Base-by-base conservation (phyloP, 2,797 vertebrate genomes). In the Octomys mimax region DNA sequence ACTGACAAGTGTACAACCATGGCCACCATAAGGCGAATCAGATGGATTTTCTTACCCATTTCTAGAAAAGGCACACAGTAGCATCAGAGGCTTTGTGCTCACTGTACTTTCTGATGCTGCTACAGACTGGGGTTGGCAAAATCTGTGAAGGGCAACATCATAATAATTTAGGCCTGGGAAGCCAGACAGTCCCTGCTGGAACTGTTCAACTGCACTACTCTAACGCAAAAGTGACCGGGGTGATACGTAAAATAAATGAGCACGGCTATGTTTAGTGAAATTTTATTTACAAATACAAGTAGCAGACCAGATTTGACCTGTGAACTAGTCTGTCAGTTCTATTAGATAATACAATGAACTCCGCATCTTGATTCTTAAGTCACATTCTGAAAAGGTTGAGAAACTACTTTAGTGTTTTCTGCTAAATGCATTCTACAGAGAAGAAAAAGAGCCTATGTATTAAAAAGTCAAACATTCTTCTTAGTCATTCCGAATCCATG, bases 321-420 rank as follows among this genome's bases (percentile, higher is more conserved):
- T 70, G 12, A 83, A 21, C 28, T 49, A 68, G 9, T 64, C 46
- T 84, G 24, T 46, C 46, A 39, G 49, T 0, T 10, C 36, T 93
- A 2, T 54, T 66, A 46, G 16, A 85, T 70, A 93, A 83, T 64
- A 79, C 89, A 31, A n/a, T 10, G 36, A 89, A 95, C 24, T 59
- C 42, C 82, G 39, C 42, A 42, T 39, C 89, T 77, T 75, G 71
- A 92, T 28, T 92, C 54, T 94, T 33, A 4, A 39, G 85, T 73
- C 22, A 8, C 24, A 13, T 12, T 83, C 82, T 70, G 36, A 78
- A 81, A 92, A 77, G 21, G 26, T 2, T 62, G 24, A 85, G 87
- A 12, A 85, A 82, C 3, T 61, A 78, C n/a, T 88, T 71, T 92
- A 16, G 12, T 68, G 19, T 93, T 97, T 95, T 75, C 26, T 78